Evolutionary conservation across 2,888 invertebrate species (phyloP), one percentile per base, ranked within the genome.

Genomic region (Pammene fasciana): DNA sequence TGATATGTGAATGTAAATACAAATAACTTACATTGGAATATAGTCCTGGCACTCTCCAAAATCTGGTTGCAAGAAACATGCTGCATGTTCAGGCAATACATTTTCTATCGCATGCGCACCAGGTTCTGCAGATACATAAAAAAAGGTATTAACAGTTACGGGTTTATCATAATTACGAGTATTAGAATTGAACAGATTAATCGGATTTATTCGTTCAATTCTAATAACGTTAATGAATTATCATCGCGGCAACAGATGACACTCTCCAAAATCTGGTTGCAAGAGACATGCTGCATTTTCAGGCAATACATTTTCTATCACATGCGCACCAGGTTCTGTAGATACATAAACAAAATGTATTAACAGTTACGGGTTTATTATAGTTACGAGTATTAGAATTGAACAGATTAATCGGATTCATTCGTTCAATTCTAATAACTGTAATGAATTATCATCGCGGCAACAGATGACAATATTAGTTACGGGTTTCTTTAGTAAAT

Each of bases 251-350:
- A n/a, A n/a, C n/a, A n/a, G n/a, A n/a, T n/a, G n/a, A n/a, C n/a
- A n/a, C n/a, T n/a, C n/a, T n/a, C n/a, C n/a, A n/a, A n/a, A 88
- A 54, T 85, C 86, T 7, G 83, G 83, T 73, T 89, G 89, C 3
- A 83, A 72, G 18, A 81, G 79, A 54, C 89, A 89, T 55, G 55
- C 64, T 43, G 34, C 55, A 45, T 45, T 55, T 65, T 14, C 45
- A 36, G 64, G 55, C 52, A 65, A 54, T 43, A 18, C n/a, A 45
- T 54, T 8, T 26, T 34, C 14, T 41, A 55, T 65, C 7, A 1
- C 10, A 5, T 16, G 41, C 0, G n/a, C 10, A 26, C 62, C 62
- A 5, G 18, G 3, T 5, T 62, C 62, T 62, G n/a, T n/a, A n/a
- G n/a, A n/a, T n/a, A 52, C 11, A 50, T 14, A 61, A 36, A 6